Evolutionary conservation across 2,888 invertebrate species (phyloP), one percentile per base, ranked within the genome.

Genomic region (Panzeria rudis): DNA sequence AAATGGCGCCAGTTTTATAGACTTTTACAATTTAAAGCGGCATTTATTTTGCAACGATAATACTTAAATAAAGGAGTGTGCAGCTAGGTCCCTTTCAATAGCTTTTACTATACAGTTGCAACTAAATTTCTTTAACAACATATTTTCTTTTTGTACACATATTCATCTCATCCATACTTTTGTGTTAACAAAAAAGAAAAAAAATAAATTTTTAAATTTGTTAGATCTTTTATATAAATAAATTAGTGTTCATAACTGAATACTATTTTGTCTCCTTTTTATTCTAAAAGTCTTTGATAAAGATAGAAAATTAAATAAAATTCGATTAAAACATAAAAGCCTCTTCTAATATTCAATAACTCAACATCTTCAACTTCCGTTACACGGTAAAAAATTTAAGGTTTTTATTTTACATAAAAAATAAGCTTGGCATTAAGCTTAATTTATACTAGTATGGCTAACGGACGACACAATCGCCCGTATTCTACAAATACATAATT

Each of bases 301-400:
- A 52, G 56, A 52, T 35, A 23, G 56, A 32, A 29, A 64, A 72
- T 47, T 20, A 47, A 72, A 66, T 56, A 59, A 66, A 84, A 81
- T 77, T 84, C 44, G 77, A 77, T 84, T 84, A 81, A 77, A 81
- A 84, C 68, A 77, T 81, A 77, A 84, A 84, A 84, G 84, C 72
- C 80, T 77, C 68, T 38, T 68, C 25, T 29, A 72, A 38, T 41
- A 66, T 72, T 44, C 59, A 76, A 64, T 32, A 73, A 62, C n/a
- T 25, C 25, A 35, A 32, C 13, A 41, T 77, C 52, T 54, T 47
- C 47, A 47, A 69, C 25, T 25, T 79, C 23, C 62, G 13, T 54
- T 68, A 47, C 69, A 69, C 69, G 0, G 15, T 11, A 2, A 61
- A 17, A 73, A 83, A 68, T 47, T 68, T 29, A 8, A 38, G 38